Evolutionary conservation across 2,797 vertebrate genomes (phyloP).

Genomic region (Hephaestus fuliginosus): DNA sequence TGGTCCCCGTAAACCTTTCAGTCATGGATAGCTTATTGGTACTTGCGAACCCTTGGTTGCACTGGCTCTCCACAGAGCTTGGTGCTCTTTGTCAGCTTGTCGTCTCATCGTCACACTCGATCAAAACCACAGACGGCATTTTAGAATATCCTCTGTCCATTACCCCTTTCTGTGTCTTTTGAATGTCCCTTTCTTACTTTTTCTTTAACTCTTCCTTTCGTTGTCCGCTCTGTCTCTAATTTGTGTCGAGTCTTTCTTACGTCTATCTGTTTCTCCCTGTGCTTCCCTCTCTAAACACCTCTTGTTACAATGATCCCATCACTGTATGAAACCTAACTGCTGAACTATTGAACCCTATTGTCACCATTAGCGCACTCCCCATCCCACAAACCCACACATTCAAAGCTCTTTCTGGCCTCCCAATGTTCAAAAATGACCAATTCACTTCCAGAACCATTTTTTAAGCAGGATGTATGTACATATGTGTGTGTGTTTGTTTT

Average conservation of each 20-base stretch:
- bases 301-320: constrained; percentile 27
- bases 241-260: constrained; percentile 26
- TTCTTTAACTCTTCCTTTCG: constrained; percentile 13
- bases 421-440: constrained; percentile 59
- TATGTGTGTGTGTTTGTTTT: too few relatives aligned
- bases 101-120: constrained; percentile 29
- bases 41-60: constrained; percentile 15
- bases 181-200: constrained; percentile 9
- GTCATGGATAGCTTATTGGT: constrained; percentile 40
- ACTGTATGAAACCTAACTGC: constrained; percentile 55
- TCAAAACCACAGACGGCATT: constrained; percentile 51
- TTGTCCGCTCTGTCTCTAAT: constrained; percentile 12
- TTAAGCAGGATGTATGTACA: constrained; percentile 47
- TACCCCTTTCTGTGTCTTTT: not conserved
- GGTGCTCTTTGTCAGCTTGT: constrained; percentile 69
- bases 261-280: constrained; percentile 27
- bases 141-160: constrained; percentile 14
- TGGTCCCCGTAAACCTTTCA: constrained; percentile 34
- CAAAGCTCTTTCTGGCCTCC: constrained; percentile 67
- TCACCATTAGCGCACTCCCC: constrained; percentile 24
- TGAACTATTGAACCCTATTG: constrained; percentile 53
- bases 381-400: constrained; percentile 30
- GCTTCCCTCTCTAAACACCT: constrained; percentile 42
- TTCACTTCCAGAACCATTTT: constrained; percentile 78
- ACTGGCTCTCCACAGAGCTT: constrained; percentile 43